Percentiles rank a stretch among this genome's conserved stretches.
phyloP scores from a whole-genome alignment of 1,140 invertebrate genomes.

The Bombus sylvicola region DNA sequence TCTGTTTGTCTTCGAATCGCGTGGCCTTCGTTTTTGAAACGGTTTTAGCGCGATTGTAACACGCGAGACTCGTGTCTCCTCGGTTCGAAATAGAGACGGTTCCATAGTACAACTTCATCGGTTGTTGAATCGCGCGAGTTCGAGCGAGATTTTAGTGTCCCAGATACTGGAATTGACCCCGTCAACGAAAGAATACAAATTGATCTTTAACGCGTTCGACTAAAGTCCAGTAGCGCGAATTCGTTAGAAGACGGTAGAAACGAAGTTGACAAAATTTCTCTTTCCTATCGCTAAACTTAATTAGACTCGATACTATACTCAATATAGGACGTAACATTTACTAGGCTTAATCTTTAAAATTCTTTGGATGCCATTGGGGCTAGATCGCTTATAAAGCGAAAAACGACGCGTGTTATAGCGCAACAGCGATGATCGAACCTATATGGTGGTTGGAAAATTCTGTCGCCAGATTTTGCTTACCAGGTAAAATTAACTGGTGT shows the following conservation, averaged over 20 bases:
- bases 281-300: not conserved
- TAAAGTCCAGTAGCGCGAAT: not conserved
- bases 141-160: not conserved
- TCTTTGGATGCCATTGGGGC: no score
- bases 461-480: no score
- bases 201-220: not conserved
- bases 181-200: not conserved
- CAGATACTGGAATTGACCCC: not conserved
- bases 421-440: no score
- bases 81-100: conserved; percentile 6
- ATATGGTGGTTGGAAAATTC: no score
- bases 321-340: no score
- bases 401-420: no score
- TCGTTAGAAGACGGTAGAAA: not conserved
- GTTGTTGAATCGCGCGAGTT: not conserved
- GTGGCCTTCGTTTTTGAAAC: not conserved
- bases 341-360: no score
- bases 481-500: no score
- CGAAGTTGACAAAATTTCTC: not conserved
- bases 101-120: not conserved
- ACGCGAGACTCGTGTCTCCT: not conserved
- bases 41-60: not conserved
- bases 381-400: not conserved
- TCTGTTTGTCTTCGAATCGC: not conserved
- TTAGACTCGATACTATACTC: no score